Evolutionary conservation across 2,113 vertebrate species (phyloP).

Genomic region (Cyanistes caeruleus): DNA sequence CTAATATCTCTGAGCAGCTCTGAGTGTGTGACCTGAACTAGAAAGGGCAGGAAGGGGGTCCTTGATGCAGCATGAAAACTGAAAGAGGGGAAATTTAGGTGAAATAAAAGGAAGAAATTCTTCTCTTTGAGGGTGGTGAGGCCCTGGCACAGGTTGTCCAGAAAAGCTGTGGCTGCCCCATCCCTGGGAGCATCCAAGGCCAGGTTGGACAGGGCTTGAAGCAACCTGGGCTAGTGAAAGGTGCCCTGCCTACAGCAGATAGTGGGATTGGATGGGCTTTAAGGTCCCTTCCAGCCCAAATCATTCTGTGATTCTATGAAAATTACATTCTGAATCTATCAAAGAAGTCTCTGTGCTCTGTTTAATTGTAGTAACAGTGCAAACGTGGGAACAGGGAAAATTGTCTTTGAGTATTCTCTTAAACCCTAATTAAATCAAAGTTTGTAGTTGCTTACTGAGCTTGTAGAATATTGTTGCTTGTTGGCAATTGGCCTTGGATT

Average conservation of each 20-base stretch:
- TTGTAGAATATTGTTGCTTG: neutral
- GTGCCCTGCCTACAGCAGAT: neutral
- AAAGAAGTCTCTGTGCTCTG: neutral
- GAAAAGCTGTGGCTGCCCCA: neutral
- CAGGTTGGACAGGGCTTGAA: neutral
- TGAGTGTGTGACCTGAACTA: neutral
- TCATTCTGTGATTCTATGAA: neutral
- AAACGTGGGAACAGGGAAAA: neutral
- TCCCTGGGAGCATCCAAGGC: neutral
- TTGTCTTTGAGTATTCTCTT: neutral
- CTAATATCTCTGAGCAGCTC: neutral
- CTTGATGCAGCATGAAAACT: neutral
- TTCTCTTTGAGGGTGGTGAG: neutral
- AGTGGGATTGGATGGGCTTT: neutral
- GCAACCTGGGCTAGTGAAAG: neutral
- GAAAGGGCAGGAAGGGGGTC: rapidly evolving
- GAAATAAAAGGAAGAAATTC: neutral
- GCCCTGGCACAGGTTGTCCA: neutral
- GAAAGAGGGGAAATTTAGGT: neutral
- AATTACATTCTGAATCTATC: rapidly evolving
- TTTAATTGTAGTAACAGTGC: neutral
- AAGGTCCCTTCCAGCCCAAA: neutral
- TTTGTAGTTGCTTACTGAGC: neutral
- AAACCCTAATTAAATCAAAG: neutral
- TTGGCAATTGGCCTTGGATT: neutral